A percentile compares a stretch with the other conserved stretches of the same genome.
Conservation (phyloP, 1,140 invertebrate species). For the Aricia agestis region DNA sequence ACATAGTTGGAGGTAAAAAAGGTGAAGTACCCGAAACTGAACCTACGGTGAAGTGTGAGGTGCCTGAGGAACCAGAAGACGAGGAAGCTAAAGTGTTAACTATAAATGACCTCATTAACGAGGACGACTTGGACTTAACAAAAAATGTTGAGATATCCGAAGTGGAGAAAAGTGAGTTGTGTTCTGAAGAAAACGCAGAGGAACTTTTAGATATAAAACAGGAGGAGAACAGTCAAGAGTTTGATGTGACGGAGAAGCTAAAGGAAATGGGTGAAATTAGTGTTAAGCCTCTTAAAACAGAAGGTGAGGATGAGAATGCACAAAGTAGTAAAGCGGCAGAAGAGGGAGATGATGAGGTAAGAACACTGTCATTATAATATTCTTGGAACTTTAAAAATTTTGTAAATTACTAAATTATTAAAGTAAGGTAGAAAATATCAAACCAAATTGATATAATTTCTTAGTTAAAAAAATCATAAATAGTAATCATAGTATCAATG, state of each 20-base stretch:
- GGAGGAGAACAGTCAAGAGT: slow-evolving; percentile 60
- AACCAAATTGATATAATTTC: too few species aligned
- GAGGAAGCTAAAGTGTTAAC: slow-evolving; percentile 62
- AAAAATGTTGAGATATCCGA: slow-evolving; percentile 73
- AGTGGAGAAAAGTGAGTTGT: slow-evolving; percentile 66
- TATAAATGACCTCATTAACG: slow-evolving; percentile 72
- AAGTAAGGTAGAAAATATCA: too few species aligned
- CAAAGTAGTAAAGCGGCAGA: slow-evolving; percentile 40
- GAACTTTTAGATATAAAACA: slow-evolving; percentile 59
- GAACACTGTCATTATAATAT: background rate
- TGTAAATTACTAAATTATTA: too few species aligned
- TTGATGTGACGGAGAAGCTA: slow-evolving; percentile 77
- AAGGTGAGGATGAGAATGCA: slow-evolving; percentile 36
- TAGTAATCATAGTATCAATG: too few species aligned
- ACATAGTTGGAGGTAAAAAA: slow-evolving; percentile 59
- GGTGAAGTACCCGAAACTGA: slow-evolving; percentile 29
- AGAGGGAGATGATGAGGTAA: slow-evolving; percentile 51
- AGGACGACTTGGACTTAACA: slow-evolving; percentile 64
- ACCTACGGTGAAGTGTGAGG: background rate
- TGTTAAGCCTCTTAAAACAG: slow-evolving; percentile 54
- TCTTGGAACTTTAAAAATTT: too few species aligned
- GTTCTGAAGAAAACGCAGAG: slow-evolving; percentile 59
- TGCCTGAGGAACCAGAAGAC: slow-evolving; percentile 24
- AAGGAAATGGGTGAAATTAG: slow-evolving; percentile 78
- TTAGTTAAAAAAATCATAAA: too few species aligned